Evolutionary conservation across 2,888 invertebrate species (phyloP), one percentile per base, ranked within the genome.

Genomic region (Bombyx huttoni): DNA sequence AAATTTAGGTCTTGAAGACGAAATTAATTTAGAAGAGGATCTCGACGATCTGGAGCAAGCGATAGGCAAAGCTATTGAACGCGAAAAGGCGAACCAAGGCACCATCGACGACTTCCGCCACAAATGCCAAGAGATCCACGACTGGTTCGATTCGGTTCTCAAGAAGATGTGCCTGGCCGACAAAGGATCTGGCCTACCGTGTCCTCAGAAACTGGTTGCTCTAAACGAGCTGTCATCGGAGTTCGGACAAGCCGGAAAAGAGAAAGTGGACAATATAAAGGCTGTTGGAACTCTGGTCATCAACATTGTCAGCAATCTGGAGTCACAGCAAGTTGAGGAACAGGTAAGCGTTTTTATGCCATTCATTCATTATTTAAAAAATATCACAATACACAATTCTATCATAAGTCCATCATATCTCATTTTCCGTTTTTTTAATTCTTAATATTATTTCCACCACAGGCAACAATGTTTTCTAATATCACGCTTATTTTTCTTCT

Each of bases 311-410:
- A 96, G 94, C 74, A 96, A 96, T 75, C 85, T 96, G 58, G 97
- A 97, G 71, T 94, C 94, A 0, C 96, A 97, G 71, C 96, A 97
- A 84, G 93, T 97, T 1, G 96, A 96, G 72, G 97, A 97, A 74
- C 95, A 95, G 79, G 90, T 91, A 72, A 72, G 76, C 73, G 47
- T 10, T 40, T 7, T 10, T 34, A n/a, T 47, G 13, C 24, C 24
- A 24, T 24, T 24, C 24, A 24, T 24, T 24, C 24, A 24, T 24
- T 24, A 24, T 24, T 24, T 24, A 2, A 24, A 24, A 24, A 24
- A 24, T 24, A 24, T 24, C 24, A 24, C 24, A 24, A 24, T 3
- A 24, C 5, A 24, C 24, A n/a, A n/a, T 24, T 24, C n/a, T n/a
- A n/a, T n/a, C n/a, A n/a, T n/a, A n/a, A n/a, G 24, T 24, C 24